phyloP scores from a whole-genome alignment of 2,113 vertebrate species.

The Onychostruthus taczanowskii region DNA sequence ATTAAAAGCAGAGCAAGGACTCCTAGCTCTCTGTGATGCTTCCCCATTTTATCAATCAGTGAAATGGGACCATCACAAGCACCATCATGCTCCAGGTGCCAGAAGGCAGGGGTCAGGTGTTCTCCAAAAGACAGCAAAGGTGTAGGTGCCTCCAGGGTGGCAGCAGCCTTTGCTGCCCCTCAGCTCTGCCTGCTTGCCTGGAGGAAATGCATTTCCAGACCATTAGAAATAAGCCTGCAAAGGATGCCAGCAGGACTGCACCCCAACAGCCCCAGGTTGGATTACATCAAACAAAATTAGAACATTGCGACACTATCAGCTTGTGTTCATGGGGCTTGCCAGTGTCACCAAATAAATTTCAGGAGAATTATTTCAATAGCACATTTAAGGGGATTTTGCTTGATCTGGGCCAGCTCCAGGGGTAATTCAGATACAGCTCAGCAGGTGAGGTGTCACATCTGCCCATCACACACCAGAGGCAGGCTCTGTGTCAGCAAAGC shows the following conservation, averaged over 20 bases:
- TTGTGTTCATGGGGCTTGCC: accelerated
- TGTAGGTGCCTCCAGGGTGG: background rate
- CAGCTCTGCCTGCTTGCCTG: background rate
- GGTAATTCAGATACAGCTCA: background rate
- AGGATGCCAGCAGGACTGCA: background rate
- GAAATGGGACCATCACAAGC: background rate
- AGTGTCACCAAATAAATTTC: background rate
- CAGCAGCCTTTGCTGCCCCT: background rate
- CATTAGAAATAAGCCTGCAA: background rate
- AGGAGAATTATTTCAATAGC: background rate
- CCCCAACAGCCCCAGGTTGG: accelerated
- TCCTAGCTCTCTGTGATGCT: background rate
- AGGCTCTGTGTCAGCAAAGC: background rate
- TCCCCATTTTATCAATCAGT: background rate
- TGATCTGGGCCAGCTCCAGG: too few relatives aligned
- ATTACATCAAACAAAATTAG: background rate
- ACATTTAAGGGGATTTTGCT: background rate
- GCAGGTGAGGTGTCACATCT: background rate
- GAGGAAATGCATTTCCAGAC: background rate
- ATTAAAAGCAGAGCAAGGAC: background rate
- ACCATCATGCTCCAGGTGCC: accelerated
- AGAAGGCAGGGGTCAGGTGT: background rate
- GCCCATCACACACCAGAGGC: background rate
- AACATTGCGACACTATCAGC: background rate
- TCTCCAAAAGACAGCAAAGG: background rate